Percentiles rank a stretch among this genome's conserved stretches.
Conservation (phyloP, 2,797 vertebrate genomes). For the Anguilla marmorata region DNA sequence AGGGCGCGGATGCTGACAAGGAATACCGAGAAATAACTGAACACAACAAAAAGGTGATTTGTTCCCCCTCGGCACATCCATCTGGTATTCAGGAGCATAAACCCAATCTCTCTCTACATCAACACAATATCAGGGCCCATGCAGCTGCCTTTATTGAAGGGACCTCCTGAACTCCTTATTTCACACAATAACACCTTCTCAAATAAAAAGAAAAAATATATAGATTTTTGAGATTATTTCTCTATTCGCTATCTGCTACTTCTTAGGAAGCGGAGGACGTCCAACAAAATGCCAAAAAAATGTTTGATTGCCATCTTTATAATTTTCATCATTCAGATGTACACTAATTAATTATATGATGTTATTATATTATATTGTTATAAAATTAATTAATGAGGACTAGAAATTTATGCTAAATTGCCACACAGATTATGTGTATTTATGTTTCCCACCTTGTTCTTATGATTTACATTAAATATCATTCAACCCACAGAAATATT, state of each 20-base stretch:
- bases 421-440: no score
- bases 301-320: neutral
- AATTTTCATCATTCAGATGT: neutral
- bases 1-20: slow-evolving; percentile 25
- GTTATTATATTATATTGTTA: no score
- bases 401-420: neutral
- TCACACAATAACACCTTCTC: slow-evolving; percentile 40
- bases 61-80: slow-evolving; percentile 71
- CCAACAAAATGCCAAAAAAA: neutral
- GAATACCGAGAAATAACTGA: neutral
- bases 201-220: slow-evolving; percentile 9
- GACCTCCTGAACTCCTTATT: slow-evolving; percentile 70
- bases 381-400: neutral
- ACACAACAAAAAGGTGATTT: slow-evolving; percentile 70
- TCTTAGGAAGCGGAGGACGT: neutral
- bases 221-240: neutral
- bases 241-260: neutral
- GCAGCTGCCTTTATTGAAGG: slow-evolving; percentile 76
- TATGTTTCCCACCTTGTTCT: no score
- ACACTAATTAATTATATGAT: neutral
- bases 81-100: slow-evolving; percentile 76
- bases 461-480: neutral
- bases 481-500: neutral
- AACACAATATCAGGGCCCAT: slow-evolving; percentile 74
- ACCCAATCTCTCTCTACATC: slow-evolving; percentile 78